Percentiles rank a stretch among this genome's conserved stretches.
phyloP scores from a whole-genome alignment of 2,888 invertebrate species.

The Drosophila mettleri region DNA sequence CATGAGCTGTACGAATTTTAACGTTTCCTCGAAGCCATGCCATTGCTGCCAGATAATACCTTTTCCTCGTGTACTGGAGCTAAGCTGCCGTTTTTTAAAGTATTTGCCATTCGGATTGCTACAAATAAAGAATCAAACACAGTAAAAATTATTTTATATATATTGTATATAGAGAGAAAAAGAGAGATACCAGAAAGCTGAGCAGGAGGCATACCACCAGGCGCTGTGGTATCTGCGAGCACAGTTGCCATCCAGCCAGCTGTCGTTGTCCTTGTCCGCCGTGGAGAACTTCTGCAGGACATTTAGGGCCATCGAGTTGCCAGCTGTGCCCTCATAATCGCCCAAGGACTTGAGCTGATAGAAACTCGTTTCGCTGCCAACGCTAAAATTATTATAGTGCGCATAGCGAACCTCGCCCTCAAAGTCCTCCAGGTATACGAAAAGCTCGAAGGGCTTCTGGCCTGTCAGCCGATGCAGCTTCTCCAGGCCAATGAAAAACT shows the following conservation, averaged over 20 bases:
- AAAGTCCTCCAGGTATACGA: constrained; percentile 88
- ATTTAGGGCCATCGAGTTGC: constrained; percentile 89
- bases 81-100: constrained; percentile 83
- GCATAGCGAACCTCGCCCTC: constrained; percentile 87
- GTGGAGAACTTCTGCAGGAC: constrained; percentile 89
- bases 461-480: constrained; percentile 86
- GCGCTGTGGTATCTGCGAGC: constrained; percentile 88
- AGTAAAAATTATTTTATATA: no score
- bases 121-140: constrained; percentile 2
- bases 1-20: constrained; percentile 88
- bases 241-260: constrained; percentile 89
- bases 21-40: constrained; percentile 87
- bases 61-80: constrained; percentile 80
- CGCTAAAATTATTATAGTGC: constrained; percentile 87
- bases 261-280: constrained; percentile 88
- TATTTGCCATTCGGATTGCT: constrained; percentile 89
- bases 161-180: not conserved
- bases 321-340: constrained; percentile 87
- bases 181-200: constrained; percentile 86
- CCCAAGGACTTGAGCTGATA: constrained; percentile 88
- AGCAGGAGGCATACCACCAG: constrained; percentile 91
- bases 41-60: constrained; percentile 87
- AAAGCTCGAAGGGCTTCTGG: constrained; percentile 85
- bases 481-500: constrained; percentile 90
- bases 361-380: constrained; percentile 88